Conservation (phyloP, 2,888 invertebrate species). For the Tiphia femorata region DNA sequence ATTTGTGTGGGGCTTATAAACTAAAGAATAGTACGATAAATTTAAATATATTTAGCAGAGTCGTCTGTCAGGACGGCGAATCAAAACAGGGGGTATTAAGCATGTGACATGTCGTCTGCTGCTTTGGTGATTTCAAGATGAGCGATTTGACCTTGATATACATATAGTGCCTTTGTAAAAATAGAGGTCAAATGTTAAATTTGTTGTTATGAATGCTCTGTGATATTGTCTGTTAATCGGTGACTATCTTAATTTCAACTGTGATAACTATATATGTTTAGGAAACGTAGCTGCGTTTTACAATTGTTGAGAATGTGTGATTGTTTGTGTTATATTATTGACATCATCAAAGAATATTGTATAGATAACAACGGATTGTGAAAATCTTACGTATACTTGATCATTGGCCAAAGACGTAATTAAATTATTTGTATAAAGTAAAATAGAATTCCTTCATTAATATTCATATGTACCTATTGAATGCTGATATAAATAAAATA, state of each 20-base stretch:
- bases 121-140: not conserved
- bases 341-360: not conserved
- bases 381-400: too few relatives aligned
- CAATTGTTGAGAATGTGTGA: conserved; percentile 1
- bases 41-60: not conserved
- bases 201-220: conserved; percentile 1
- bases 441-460: too few relatives aligned
- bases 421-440: too few relatives aligned
- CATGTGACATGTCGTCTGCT: conserved; percentile 11
- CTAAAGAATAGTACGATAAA: not conserved
- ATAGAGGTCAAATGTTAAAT: conserved; percentile 60
- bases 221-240: not conserved
- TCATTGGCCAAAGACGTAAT: too few relatives aligned
- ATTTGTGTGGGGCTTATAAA: not conserved
- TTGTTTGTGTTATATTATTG: not conserved
- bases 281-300: not conserved
- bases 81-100: too few relatives aligned
- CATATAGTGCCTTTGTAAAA: conserved; percentile 39
- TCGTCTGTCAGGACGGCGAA: conserved; percentile 1
- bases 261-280: not conserved
- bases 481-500: too few relatives aligned
- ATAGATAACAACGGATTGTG: too few relatives aligned
- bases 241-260: not conserved
- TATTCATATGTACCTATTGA: too few relatives aligned
- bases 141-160: conserved; percentile 52